Base-by-base conservation (phyloP, 2,113 vertebrate species). In the Tursiops truncatus region DNA sequence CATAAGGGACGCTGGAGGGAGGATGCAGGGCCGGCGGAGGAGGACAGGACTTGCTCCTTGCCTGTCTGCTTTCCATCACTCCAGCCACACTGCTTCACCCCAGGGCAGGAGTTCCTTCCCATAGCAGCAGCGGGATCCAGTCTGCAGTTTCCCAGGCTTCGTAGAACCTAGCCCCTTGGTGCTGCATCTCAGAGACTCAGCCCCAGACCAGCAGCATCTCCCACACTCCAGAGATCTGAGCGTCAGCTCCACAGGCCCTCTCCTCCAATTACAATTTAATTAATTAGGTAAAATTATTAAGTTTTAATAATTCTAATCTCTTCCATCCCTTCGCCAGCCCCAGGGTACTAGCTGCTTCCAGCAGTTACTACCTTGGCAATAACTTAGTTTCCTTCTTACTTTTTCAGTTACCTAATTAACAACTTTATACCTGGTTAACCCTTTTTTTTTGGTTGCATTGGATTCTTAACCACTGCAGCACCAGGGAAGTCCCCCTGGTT, bases 171-270 rank as follows among this genome's bases (percentile, higher is more conserved):
- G 58, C 47, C 36, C 77, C n/a, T 14, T 6, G 11, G 9, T 23
- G 53, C 17, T 1, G 8, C 26, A 13, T 79, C 63, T 31, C 88
- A 60, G 36, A 77, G 70, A 58, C 41, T 17, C 56, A 76, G 65
- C 60, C 36, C 33, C 18, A 47, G 14, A 15, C 0, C 1, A 41
- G 23, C 47, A 3, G 21, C 2, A 1, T 33, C 38, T 36, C 67
- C 3, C 38, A 26, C 1, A 1, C 20, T 44, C 28, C 31, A 25
- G 2, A 31, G 20, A 31, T 23, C 50, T n/a, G 6, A 38, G 33
- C 8, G 1, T 77, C 28, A 71, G 33, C 56, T 28, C 65, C 2
- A 0, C 0, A 0, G 8, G 18, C 13, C 21, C 23, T 63, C 33
- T 77, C 38, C 38, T 44, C 73, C 25, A 65, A 33, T 62, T 41